Evolutionary conservation across 1,140 invertebrate species (phyloP).

Genomic region (Zaprionus africanus): DNA sequence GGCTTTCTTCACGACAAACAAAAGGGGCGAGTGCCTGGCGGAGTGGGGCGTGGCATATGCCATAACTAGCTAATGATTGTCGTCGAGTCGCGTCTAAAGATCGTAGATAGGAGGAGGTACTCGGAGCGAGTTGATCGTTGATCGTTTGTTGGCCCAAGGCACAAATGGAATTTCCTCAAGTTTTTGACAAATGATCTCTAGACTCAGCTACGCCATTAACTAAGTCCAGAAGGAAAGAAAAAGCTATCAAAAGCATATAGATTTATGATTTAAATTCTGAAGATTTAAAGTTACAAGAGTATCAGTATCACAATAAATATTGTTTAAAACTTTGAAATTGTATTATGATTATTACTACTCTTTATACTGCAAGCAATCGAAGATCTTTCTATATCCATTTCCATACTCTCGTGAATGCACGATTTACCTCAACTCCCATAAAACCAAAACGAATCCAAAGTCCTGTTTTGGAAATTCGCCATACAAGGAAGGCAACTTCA

Average conservation of each 20-base stretch:
- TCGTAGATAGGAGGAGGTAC: background rate
- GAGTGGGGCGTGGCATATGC: slow-evolving; percentile 26
- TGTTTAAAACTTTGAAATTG: background rate
- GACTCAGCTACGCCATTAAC: slow-evolving; percentile 2
- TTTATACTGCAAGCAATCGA: background rate
- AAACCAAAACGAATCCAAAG: background rate
- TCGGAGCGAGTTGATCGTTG: slow-evolving; percentile 2
- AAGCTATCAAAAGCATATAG: background rate
- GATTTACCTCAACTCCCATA: slow-evolving; percentile 3
- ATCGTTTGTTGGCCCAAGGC: slow-evolving; percentile 17
- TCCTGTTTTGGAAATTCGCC: slow-evolving; percentile 33
- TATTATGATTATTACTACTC: background rate
- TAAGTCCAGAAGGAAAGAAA: background rate
- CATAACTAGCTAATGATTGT: slow-evolving; percentile 49
- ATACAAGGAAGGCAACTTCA: slow-evolving; percentile 52
- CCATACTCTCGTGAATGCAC: background rate
- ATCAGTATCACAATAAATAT: background rate
- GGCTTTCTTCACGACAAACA: slow-evolving; percentile 47
- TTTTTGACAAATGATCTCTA: background rate
- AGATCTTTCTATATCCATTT: background rate
- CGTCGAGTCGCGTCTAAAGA: slow-evolving; percentile 14
- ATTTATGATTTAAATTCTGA: background rate
- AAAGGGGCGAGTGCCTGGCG: background rate
- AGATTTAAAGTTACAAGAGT: background rate
- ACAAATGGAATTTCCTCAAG: slow-evolving; percentile 2